Base-by-base conservation (phyloP, 2,797 vertebrate species). In the Microhierax caerulescens region DNA sequence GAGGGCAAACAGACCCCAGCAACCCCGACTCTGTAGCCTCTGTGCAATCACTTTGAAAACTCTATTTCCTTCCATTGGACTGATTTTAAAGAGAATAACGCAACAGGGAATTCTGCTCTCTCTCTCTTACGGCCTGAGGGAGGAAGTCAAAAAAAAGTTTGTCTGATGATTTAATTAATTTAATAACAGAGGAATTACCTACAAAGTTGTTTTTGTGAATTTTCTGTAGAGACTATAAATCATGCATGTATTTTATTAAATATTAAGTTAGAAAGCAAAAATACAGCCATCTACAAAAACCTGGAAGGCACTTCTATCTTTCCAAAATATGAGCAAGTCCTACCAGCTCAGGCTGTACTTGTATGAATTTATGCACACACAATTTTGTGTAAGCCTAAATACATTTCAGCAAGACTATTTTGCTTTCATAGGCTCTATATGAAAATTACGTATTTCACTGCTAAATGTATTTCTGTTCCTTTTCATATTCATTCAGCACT, bases 11-110 rank as follows among this genome's bases (percentile, higher is more conserved):
- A 56, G 75, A 39, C 39, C 16, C 45, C 2, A 0, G 13, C 30
- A 75, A 59, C 69, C 36, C 68, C 0, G 0, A 16, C 24, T 72
- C 41, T 34, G 43, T 4, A 68, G 51, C 36, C 64, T 70, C 32
- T 2, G 1, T 57, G 43, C 0, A 0, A 89, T 85, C 74, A 21
- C 84, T 90, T 75, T 78, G 54, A 90, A 95, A 93, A 51, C 28
- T 87, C 93, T 4, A 80, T 96, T 96, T 93, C 93, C 61, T 90
- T 80, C 41, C 54, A 28, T 39, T 95, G 85, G 75, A 93, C 64
- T 8, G 41, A 78, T 94, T 85, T 90, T 75, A 95, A 96, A 93
- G 73, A 68, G 37, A 91, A 70, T 70, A 72, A 51, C 39, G 30
- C 85, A 88, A 54, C 6, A 50, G 57, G 45, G 82, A 95, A 61